A percentile compares a stretch with the other conserved stretches of the same genome.
phyloP scores from a whole-genome alignment of 2,113 vertebrate species.

The Uropsilus gracilis region DNA sequence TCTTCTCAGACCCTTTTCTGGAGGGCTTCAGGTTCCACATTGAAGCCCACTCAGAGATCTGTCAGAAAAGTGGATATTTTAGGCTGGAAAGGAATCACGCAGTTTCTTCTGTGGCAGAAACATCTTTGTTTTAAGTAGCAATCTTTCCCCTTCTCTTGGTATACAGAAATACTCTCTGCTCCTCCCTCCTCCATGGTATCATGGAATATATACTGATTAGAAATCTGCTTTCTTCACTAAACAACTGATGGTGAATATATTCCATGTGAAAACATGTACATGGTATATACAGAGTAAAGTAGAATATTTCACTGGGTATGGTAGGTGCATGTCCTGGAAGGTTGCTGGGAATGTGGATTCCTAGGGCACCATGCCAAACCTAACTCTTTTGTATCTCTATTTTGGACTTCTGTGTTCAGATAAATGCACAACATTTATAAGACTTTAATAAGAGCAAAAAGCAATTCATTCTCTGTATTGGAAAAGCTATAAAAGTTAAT shows the following conservation, averaged over 20 bases:
- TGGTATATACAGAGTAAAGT: not conserved
- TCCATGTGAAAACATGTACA: not conserved
- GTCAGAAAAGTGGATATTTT: not conserved
- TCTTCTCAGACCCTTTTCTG: not conserved
- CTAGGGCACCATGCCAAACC: too few species aligned
- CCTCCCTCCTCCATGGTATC: not conserved
- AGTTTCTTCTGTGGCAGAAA: not conserved
- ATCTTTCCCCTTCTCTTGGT: not conserved
- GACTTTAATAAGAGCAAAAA: constrained; percentile 9
- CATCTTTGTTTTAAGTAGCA: not conserved
- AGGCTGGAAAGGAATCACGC: not conserved
- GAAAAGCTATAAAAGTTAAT: constrained; percentile 38
- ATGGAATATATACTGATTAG: not conserved
- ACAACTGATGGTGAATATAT: not conserved
- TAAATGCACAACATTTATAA: not conserved
- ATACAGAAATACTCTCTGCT: not conserved
- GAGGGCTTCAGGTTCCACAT: not conserved
- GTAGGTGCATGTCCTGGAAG: not conserved
- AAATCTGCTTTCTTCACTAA: not conserved
- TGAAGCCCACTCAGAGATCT: not conserved
- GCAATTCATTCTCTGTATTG: not conserved
- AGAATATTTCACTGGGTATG: not conserved
- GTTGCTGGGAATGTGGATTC: not conserved
- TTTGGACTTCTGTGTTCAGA: not conserved
- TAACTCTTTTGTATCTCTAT: not conserved